Evolutionary conservation across 2,888 invertebrate species (phyloP).

Genomic region (Arge pagana): DNA sequence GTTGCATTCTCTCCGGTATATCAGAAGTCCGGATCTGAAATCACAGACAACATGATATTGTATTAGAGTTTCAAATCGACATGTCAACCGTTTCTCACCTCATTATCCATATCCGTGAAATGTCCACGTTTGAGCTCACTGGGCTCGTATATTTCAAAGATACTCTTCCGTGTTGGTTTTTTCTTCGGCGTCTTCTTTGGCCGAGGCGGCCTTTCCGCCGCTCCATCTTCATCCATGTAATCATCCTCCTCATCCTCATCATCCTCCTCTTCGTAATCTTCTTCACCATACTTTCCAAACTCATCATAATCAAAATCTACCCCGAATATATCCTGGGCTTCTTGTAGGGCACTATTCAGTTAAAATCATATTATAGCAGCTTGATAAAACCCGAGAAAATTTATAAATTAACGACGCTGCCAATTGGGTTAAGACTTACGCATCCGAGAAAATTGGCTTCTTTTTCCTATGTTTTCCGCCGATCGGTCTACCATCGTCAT

Average conservation of each 20-base stretch:
- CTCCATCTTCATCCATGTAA: conserved; percentile 76
- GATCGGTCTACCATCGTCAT: conserved; percentile 90
- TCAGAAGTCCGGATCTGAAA: conserved; percentile 79
- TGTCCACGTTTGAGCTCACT: conserved; percentile 95
- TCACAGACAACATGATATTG: conserved; percentile 9
- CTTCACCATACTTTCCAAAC: conserved; percentile 84
- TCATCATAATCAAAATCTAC: conserved; percentile 98
- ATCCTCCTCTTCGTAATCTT: conserved; percentile 83
- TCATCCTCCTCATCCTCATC: conserved; percentile 82
- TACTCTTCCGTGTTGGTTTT: conserved; percentile 80
- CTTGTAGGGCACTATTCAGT: conserved; percentile 77
- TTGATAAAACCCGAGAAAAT: neutral
- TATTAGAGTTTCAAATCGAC: neutral
- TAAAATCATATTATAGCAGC: too few relatives aligned
- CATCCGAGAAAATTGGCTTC: conserved; percentile 83
- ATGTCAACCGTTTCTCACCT: conserved; percentile 57
- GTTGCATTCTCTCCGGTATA: conserved; percentile 90
- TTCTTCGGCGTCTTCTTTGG: conserved; percentile 78
- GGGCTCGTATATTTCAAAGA: conserved; percentile 96
- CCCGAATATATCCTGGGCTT: conserved; percentile 98
- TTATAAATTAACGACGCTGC: conserved; percentile 6
- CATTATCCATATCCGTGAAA: conserved; percentile 91
- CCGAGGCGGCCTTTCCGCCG: conserved; percentile 62
- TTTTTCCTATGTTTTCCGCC: conserved; percentile 79
- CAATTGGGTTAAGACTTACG: conserved; percentile 62